Conservation (phyloP, 2,113 vertebrate genomes). For the Rhynchomys soricoides region DNA sequence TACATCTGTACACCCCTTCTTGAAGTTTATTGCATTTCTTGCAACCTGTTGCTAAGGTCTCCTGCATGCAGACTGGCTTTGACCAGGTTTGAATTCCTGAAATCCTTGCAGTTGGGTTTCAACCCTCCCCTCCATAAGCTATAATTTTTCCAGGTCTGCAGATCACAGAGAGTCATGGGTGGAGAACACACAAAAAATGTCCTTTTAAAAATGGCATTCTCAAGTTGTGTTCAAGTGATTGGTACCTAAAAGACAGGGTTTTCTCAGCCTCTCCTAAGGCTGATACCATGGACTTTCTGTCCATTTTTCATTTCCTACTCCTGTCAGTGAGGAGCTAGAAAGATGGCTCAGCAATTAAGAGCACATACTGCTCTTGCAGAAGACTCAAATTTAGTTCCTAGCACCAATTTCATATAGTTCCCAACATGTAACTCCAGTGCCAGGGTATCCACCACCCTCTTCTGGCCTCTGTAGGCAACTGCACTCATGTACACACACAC, state of each 20-base stretch:
- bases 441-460: not conserved
- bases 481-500: not conserved
- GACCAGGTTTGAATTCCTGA: not conserved
- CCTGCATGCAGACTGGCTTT: not conserved
- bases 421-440: not conserved
- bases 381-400: not conserved
- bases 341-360: not conserved
- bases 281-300: not conserved
- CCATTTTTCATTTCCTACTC: not conserved
- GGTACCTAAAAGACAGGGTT: not conserved
- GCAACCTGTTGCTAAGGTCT: not conserved
- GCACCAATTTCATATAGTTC: no score
- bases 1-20: not conserved
- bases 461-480: not conserved
- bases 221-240: not conserved
- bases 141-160: not conserved
- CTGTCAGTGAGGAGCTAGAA: not conserved
- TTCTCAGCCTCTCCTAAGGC: not conserved
- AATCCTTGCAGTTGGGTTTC: not conserved
- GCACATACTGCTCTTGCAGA: not conserved
- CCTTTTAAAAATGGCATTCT: not conserved
- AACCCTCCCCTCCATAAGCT: not conserved
- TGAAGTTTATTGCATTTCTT: not conserved
- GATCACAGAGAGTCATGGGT: not conserved
- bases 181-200: not conserved